Evolutionary conservation across 1,140 invertebrate species (phyloP).

Genomic region (Archivesica marissinica): DNA sequence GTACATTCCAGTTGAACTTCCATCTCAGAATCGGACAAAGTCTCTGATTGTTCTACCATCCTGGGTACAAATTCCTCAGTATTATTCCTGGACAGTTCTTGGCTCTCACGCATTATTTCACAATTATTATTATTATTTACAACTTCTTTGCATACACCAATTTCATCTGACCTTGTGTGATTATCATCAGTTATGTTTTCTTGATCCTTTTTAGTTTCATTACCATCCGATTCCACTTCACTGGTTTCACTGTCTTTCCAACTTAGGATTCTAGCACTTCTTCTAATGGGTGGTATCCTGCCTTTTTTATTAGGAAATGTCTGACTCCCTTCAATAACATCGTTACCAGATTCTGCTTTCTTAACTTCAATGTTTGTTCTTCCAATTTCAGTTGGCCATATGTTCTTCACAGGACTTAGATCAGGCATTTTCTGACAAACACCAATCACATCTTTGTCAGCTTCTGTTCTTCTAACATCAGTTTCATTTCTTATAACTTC

Average conservation of each 20-base stretch:
- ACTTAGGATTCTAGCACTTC: slow-evolving; percentile 21
- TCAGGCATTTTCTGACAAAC: too few species aligned
- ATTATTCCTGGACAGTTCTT: slow-evolving; percentile 9
- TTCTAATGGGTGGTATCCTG: neutral
- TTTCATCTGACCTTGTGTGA: neutral
- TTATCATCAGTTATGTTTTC: neutral
- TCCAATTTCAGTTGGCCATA: neutral
- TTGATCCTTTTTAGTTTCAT: neutral
- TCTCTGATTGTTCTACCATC: neutral
- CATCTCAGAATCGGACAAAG: neutral
- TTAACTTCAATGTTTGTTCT: neutral
- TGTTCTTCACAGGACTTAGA: too few species aligned
- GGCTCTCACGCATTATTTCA: neutral
- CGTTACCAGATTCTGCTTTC: neutral
- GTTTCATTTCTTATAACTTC: too few species aligned
- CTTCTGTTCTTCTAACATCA: too few species aligned
- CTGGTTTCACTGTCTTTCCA: neutral
- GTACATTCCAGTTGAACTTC: neutral
- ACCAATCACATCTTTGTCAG: too few species aligned
- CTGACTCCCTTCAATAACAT: neutral
- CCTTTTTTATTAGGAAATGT: neutral
- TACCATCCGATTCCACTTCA: neutral
- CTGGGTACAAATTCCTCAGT: neutral
- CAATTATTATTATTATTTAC: too few species aligned
- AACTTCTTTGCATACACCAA: neutral